Evolutionary conservation across 2,888 invertebrate species (phyloP), one percentile per base, ranked within the genome.

Genomic region (Chirona hameri): DNA sequence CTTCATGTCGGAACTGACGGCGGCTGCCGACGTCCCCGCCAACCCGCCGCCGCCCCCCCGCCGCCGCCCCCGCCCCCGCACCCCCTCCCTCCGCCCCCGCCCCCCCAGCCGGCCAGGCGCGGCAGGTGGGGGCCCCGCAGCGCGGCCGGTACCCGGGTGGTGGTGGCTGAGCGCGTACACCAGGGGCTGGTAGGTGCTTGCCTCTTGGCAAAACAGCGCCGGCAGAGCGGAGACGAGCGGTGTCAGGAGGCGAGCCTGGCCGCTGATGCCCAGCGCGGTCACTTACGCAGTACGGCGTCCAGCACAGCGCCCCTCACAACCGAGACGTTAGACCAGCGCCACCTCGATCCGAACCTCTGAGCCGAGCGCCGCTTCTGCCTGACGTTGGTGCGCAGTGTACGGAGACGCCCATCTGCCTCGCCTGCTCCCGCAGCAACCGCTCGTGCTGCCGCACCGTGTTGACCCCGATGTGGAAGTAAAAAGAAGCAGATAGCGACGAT

Each of bases 381-480:
- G 60, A 82, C 84, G 81, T 82, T 84, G 60, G 94, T 94, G 87
- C 95, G 91, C 83, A 96, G 90, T 65, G 90, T 65, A 95, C 95
- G 84, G 95, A 93, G 14, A 96, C 95, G 88, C 96, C 95, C 96
- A 96, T 96, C 89, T 96, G 95, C 89, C 95, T 95, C 82, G 96
- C 96, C 89, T 96, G 95, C 88, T 95, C 95, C 86, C 94, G 91
- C 94, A 95, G 95, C 79, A 91, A 91, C 87, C 92, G 94, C 88
- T 96, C 95, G 89, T 96, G 95, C 86, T 93, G 93, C 83, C 93
- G 90, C 83, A 95, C 95, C 85, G 95, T 95, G 91, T 93, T 87
- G 57, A 92, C 89, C n/a, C n/a, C 39, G 84, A 93, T 93, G 86
- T 90, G 90, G 86, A 89, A 91, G 86, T 93, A 93, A 82, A 82